Evolutionary conservation across 1,140 invertebrate species (phyloP).

Genomic region (Watersipora subatra): DNA sequence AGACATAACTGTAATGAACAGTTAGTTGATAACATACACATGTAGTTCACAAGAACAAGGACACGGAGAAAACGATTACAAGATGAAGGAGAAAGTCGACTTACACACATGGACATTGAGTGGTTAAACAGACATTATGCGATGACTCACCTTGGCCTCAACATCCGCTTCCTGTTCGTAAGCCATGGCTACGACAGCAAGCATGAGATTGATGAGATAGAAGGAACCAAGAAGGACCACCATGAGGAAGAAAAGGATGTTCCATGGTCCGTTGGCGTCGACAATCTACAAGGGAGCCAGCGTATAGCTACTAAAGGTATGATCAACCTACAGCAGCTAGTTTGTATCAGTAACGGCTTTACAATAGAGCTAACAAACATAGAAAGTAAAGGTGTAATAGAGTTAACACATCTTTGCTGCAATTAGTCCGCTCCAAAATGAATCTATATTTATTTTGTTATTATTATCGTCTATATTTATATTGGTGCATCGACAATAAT

Average conservation of each 20-base stretch:
- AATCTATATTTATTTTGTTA: no score
- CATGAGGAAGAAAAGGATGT: constrained; percentile 93
- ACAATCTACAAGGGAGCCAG: constrained; percentile 65
- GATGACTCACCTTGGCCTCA: constrained; percentile 25
- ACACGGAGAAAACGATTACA: no score
- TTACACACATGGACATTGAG: not conserved
- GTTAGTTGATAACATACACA: no score
- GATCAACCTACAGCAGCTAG: not conserved
- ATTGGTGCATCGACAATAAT: no score
- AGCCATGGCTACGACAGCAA: constrained; percentile 97
- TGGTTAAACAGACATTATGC: not conserved
- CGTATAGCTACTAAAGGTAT: no score
- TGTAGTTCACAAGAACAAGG: no score
- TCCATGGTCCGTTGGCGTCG: constrained; percentile 85
- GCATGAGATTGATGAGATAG: constrained; percentile 95
- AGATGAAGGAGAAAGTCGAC: not conserved
- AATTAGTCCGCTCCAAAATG: no score
- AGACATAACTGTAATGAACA: no score
- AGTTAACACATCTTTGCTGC: no score
- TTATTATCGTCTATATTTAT: no score
- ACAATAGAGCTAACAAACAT: no score
- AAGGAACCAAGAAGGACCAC: constrained; percentile 97
- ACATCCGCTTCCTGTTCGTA: constrained; percentile 55
- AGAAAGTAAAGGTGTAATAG: no score
- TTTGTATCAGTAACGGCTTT: not conserved